Evolutionary conservation across 2,113 vertebrate genomes (phyloP).

Genomic region (Accipiter virgatus): DNA sequence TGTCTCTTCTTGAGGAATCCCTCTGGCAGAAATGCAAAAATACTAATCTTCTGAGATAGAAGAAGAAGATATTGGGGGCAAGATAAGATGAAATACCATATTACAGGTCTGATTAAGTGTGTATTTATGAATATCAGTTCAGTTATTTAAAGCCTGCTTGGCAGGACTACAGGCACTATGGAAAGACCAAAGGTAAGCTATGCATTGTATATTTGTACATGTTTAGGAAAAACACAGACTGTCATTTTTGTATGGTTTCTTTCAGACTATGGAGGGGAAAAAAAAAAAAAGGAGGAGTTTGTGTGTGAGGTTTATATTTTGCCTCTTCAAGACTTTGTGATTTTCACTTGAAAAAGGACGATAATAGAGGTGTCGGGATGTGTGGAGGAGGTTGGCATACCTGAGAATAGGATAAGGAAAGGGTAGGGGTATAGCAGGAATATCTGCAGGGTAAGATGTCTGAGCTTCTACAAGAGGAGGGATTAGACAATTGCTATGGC

Average conservation of each 20-base stretch:
- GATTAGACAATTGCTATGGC: background rate
- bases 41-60: background rate
- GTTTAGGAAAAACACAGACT: background rate
- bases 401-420: background rate
- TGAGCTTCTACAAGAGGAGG: background rate
- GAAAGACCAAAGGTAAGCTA: background rate
- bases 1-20: background rate
- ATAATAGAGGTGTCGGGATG: background rate
- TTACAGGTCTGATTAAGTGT: background rate
- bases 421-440: fast-evolving
- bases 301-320: background rate
- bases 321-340: background rate
- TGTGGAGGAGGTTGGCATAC: background rate
- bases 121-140: background rate
- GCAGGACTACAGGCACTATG: background rate
- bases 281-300: background rate
- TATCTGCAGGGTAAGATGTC: no score
- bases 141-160: background rate
- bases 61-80: background rate
- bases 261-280: background rate
- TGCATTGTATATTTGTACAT: background rate
- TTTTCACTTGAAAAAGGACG: background rate
- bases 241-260: background rate
- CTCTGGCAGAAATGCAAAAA: background rate
- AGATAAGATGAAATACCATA: background rate